phyloP scores from a whole-genome alignment of 2,113 vertebrate genomes.

The Anas platyrhynchos region DNA sequence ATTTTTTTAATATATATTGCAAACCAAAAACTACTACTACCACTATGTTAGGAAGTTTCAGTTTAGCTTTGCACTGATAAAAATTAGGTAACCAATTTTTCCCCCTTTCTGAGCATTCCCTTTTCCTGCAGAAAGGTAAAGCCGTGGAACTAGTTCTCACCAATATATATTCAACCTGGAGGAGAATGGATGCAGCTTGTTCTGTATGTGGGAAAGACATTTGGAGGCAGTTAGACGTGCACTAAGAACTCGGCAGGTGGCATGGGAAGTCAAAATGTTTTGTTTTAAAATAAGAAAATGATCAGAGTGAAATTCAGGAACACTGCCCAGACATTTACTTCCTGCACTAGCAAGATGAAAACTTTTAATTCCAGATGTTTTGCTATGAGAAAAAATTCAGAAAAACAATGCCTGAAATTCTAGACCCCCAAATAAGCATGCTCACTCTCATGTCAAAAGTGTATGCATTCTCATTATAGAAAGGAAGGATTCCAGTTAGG shows the following conservation, averaged over 20 bases:
- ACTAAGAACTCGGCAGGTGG: slow-evolving; percentile 47
- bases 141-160: slow-evolving; percentile 19
- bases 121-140: slow-evolving; percentile 18
- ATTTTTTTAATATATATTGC: too few species aligned
- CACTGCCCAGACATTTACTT: slow-evolving; percentile 37
- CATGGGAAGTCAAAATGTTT: slow-evolving; percentile 27
- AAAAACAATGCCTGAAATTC: not conserved
- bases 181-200: not conserved
- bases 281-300: slow-evolving; percentile 57
- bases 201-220: slow-evolving; percentile 4
- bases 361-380: slow-evolving; percentile 50
- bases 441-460: not conserved
- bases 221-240: not conserved
- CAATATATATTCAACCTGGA: not conserved
- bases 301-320: slow-evolving; percentile 58
- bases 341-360: slow-evolving; percentile 32
- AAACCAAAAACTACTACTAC: not conserved
- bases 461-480: not conserved
- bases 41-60: not conserved
- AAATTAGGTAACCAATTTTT: not conserved
- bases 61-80: not conserved
- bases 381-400: slow-evolving; percentile 20
- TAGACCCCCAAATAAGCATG: not conserved
- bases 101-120: slow-evolving; percentile 16
- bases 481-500: not conserved